Evolutionary conservation across 2,888 invertebrate species (phyloP), one percentile per base, ranked within the genome.

Genomic region (Hyles lineata): DNA sequence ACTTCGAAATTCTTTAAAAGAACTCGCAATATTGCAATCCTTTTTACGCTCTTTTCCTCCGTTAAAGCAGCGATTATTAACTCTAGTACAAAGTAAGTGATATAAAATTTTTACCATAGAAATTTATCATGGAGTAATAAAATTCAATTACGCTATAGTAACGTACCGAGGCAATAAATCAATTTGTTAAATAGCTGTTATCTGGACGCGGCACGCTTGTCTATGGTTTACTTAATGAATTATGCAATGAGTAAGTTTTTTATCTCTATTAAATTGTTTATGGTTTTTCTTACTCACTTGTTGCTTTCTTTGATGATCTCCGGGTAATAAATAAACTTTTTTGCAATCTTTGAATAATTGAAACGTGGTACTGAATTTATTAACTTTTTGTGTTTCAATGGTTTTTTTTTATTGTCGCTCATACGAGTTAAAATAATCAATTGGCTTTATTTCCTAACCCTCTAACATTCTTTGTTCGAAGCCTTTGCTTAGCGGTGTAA

Each of bases 111-210:
- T 63, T 63, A 72, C 58, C 32, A 67, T 72, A 73, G 67, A 73
- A 70, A 70, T 70, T 70, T 73, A 73, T 73, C 70, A 73, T 62
- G 32, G 8, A 23, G 76, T 80, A 82, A 85, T 90, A 89, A 90
- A 89, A 84, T 81, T 86, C 83, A 89, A 89, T 89, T 88, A 87
- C 84, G 83, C 81, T 85, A 86, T 86, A 83, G 83, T 81, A 50
- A 67, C 81, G 80, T 80, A 80, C 73, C 74, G 77, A 72, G 72
- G 81, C 76, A 79, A 80, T 89, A 89, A 89, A 89, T 89, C 87
- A 89, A 89, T 87, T 72, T 72, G 72, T 72, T 67, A 67, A 72
- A 72, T 67, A 58, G 72, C 63, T 67, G 72, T 63, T 32, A 67
- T 71, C 63, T 67, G 55, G 55, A 58, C 63, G 55, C 25, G 63